These are phyloP conservation scores for Schizopygopsis malacanthus DNA, from an alignment of 2,797 vertebrate genomes.

Conservation along the genomic window DNA sequence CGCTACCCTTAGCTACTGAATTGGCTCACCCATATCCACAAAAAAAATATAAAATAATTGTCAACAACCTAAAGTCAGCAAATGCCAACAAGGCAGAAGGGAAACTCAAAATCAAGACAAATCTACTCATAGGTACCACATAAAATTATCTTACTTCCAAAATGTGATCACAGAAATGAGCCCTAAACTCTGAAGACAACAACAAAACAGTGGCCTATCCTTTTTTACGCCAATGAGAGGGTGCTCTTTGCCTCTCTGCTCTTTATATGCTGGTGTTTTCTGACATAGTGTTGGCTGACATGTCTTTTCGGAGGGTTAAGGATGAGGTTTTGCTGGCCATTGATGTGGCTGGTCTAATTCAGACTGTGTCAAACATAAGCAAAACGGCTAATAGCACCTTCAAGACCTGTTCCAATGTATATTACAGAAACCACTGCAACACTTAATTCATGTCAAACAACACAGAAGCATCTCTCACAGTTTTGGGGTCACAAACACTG, in stretches of 20 bases:
- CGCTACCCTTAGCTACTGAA: neutral
- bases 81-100: neutral
- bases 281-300: neutral
- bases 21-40: neutral
- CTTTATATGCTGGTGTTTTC: neutral
- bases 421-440: neutral
- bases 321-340: neutral
- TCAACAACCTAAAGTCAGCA: neutral
- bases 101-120: neutral
- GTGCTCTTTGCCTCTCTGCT: neutral
- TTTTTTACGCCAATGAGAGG: neutral
- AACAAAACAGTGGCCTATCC: neutral
- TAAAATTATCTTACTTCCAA: neutral
- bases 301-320: neutral
- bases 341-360: neutral
- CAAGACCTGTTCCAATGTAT: neutral
- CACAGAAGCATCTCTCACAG: conserved; percentile 62
- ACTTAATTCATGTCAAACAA: neutral
- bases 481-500: conserved; percentile 73
- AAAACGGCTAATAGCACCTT: neutral
- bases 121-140: neutral
- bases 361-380: neutral
- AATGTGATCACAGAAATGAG: neutral
- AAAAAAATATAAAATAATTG: neutral
- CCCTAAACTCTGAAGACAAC: neutral